Conservation (phyloP, 1,140 invertebrate species). For the Brachionus calyciflorus region DNA sequence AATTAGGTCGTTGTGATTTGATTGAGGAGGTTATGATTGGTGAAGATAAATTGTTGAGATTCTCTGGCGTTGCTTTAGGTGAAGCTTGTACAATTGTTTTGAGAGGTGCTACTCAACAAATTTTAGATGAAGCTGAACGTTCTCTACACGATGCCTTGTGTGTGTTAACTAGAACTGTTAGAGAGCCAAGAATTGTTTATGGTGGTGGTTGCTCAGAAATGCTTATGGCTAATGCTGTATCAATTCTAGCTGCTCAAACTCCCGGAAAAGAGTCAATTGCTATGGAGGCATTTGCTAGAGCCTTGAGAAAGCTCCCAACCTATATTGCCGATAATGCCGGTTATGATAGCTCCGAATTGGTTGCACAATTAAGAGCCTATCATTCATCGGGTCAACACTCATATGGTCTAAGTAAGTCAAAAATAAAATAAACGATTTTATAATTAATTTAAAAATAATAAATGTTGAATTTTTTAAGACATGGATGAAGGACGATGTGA, state of each 20-base stretch:
- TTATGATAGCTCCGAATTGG: conserved; percentile 90
- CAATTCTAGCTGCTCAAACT: conserved; percentile 76
- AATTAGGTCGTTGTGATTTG: conserved; percentile 85
- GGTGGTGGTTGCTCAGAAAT: conserved; percentile 88
- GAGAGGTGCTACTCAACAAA: conserved; percentile 97
- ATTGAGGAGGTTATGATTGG: conserved; percentile 99
- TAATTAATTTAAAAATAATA: too few relatives aligned
- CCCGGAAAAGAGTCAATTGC: conserved; percentile 94
- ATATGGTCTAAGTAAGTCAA: conserved; percentile 79
- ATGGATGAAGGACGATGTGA: conserved; percentile 80
- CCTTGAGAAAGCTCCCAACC: conserved; percentile 79
- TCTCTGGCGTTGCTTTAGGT: conserved; percentile 87
- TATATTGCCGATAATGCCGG: conserved; percentile 97
- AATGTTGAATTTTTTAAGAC: conserved; percentile 67
- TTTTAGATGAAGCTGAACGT: conserved; percentile 95
- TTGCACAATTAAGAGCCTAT: conserved; percentile 81
- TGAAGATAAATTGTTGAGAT: conserved; percentile 89
- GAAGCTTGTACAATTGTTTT: conserved; percentile 96
- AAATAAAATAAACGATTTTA: too few relatives aligned
- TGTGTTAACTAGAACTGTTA: conserved; percentile 89
- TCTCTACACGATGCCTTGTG: conserved; percentile 97
- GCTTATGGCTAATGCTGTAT: conserved; percentile 89
- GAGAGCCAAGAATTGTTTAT: conserved; percentile 82
- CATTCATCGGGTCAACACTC: conserved; percentile 76
- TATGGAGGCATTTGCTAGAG: conserved; percentile 89